Evolutionary conservation across 2,888 invertebrate genomes (phyloP).

Genomic region (Entomobrya multifasciata): DNA sequence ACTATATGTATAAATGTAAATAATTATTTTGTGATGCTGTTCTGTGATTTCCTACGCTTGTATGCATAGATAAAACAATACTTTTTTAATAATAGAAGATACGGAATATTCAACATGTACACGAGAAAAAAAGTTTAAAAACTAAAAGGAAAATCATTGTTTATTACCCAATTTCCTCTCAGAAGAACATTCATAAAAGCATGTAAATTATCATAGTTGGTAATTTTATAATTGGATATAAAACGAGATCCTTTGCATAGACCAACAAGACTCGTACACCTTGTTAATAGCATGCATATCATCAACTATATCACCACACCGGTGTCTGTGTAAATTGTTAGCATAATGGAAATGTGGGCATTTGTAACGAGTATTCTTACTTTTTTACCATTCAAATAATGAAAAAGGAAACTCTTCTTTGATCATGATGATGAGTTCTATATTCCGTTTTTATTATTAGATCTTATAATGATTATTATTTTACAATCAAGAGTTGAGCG

Average conservation of each 20-base stretch:
- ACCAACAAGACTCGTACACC: conserved; percentile 24
- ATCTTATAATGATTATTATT: no score
- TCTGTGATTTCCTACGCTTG: no score
- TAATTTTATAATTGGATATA: conserved; percentile 70
- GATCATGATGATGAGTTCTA: no score
- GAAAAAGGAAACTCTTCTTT: no score
- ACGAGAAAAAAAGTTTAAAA: conserved; percentile 33
- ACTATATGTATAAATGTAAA: no score
- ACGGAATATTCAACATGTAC: not conserved
- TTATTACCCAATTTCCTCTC: conserved; percentile 70
- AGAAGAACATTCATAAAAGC: conserved; percentile 56
- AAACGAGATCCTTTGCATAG: conserved; percentile 55
- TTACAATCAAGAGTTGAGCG: no score
- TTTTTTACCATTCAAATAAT: no score
- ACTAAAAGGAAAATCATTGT: conserved; percentile 56
- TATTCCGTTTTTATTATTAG: no score
- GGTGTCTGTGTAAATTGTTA: not conserved
- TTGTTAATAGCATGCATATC: conserved; percentile 20
- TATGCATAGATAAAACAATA: not conserved
- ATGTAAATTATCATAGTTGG: conserved; percentile 65
- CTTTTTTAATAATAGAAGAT: conserved; percentile 10
- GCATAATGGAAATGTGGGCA: no score
- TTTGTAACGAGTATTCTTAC: no score
- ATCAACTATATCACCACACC: conserved; percentile 2
- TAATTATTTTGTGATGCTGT: no score